Percentiles rank a stretch among this genome's conserved stretches.
Conservation (phyloP, 2,113 vertebrate genomes). For the Urocynchramus pylzowi region DNA sequence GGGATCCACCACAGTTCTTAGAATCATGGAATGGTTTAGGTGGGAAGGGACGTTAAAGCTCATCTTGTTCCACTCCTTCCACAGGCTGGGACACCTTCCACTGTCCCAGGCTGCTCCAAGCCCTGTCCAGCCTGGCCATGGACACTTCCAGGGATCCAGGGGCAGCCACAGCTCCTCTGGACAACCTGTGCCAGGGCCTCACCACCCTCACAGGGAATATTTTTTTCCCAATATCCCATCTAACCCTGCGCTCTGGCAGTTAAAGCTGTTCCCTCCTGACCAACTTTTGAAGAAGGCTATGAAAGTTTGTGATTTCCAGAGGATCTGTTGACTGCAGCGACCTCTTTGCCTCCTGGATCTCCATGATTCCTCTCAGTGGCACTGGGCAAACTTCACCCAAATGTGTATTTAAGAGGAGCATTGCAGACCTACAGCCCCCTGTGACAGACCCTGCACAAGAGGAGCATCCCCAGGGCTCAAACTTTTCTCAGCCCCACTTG, state of each 20-base stretch:
- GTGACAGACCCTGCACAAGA: not conserved
- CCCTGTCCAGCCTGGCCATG: fast-evolving
- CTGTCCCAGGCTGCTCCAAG: not conserved
- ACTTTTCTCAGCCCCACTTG: not conserved
- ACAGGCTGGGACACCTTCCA: not conserved
- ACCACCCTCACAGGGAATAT: fast-evolving
- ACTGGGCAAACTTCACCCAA: not conserved
- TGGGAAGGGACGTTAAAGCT: no score
- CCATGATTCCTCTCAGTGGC: not conserved
- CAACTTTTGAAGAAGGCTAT: not conserved
- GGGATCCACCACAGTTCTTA: no score
- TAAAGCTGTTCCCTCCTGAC: not conserved
- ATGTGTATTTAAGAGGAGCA: not conserved
- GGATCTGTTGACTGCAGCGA: fast-evolving
- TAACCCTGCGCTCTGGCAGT: not conserved
- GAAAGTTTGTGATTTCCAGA: not conserved
- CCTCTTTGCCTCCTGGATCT: not conserved
- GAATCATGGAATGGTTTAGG: no score
- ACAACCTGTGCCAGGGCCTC: not conserved
- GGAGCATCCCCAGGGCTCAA: not conserved
- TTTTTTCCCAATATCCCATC: not conserved
- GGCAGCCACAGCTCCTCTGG: not conserved
- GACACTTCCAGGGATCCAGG: not conserved
- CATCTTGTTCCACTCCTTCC: no score
- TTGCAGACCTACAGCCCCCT: not conserved